These are phyloP conservation scores for Drosophila sulfurigaster DNA, from an alignment of 1,140 invertebrate genomes.

Conservation along the genomic window DNA sequence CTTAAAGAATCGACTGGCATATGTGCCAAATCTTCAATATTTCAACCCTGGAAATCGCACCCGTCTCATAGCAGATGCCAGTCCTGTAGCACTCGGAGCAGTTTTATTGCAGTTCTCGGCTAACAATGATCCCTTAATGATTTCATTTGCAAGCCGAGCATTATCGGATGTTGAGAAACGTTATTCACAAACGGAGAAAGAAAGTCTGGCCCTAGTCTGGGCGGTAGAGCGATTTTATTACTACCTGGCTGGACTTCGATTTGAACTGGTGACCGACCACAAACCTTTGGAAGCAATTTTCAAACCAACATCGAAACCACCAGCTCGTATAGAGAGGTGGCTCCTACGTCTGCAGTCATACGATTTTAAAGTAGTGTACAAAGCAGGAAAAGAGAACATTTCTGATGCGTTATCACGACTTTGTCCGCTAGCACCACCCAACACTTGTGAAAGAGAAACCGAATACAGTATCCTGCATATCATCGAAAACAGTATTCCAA, in stretches of 20 bases:
- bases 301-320: background rate
- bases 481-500: too few relatives aligned
- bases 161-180: conserved; percentile 30
- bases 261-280: conserved; percentile 4
- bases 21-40: conserved; percentile 6
- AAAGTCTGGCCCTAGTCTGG: background rate
- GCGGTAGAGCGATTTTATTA: too few relatives aligned
- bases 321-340: background rate
- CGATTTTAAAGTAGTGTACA: too few relatives aligned
- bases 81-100: conserved; percentile 21
- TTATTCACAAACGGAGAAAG: conserved; percentile 16
- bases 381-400: too few relatives aligned
- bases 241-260: background rate
- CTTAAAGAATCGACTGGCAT: conserved; percentile 2
- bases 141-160: conserved; percentile 38
- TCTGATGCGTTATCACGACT: too few relatives aligned
- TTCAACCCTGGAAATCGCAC: conserved; percentile 8
- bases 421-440: too few relatives aligned
- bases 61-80: conserved; percentile 33
- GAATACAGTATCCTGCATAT: too few relatives aligned
- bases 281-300: conserved; percentile 15
- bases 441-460: too few relatives aligned
- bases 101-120: conserved; percentile 28
- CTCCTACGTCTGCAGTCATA: too few relatives aligned
- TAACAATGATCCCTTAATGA: conserved; percentile 21